phyloP scores from a whole-genome alignment of 2,113 vertebrate species.

The Cavia porcellus region DNA sequence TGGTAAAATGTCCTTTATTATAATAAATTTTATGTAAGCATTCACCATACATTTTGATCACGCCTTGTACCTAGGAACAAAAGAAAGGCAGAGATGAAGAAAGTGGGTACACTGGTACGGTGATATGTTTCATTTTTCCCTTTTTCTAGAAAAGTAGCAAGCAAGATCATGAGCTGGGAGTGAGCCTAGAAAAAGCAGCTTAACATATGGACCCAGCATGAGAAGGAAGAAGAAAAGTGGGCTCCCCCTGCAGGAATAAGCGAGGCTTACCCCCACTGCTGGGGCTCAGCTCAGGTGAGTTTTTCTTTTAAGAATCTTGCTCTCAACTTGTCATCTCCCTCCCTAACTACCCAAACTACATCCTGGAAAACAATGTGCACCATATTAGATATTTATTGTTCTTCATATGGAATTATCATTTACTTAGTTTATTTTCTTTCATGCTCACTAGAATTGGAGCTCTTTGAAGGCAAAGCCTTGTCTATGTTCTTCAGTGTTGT shows the following conservation, averaged over 20 bases:
- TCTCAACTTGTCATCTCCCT: not conserved
- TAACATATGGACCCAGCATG: not conserved
- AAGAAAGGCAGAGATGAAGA: not conserved
- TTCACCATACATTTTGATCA: not conserved
- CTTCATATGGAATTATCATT: not conserved
- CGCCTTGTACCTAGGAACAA: not conserved
- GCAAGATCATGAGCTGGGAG: not conserved
- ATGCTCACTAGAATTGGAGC: not conserved
- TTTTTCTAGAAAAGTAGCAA: constrained; percentile 20
- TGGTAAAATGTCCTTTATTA: not conserved
- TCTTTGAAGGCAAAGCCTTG: not conserved
- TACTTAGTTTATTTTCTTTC: not conserved
- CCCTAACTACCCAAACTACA: not conserved
- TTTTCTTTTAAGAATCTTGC: not conserved
- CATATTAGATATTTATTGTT: not conserved
- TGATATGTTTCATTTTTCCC: not conserved
- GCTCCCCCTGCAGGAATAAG: not conserved
- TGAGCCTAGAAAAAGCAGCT: not conserved
- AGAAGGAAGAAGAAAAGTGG: not conserved
- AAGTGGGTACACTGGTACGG: not conserved
- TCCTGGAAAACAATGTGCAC: not conserved
- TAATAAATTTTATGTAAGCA: not conserved
- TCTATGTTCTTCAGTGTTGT: not conserved
- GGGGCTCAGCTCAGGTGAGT: not conserved
- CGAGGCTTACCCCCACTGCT: not conserved